Conservation (phyloP, 2,113 vertebrate genomes). For the Coracopsis vasa region DNA sequence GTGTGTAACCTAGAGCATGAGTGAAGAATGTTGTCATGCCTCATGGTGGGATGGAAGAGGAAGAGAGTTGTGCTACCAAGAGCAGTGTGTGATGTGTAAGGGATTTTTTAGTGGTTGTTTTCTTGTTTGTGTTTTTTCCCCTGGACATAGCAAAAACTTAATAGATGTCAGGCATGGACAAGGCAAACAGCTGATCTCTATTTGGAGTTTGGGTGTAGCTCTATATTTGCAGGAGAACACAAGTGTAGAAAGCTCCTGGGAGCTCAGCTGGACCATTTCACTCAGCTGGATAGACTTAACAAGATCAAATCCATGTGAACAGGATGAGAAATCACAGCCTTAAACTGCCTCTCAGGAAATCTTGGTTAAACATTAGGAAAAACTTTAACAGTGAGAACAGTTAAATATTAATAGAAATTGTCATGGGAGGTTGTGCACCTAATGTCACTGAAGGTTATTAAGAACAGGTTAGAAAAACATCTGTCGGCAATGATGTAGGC, state of each 20-base stretch:
- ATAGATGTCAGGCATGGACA: background rate
- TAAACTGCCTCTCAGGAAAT: background rate
- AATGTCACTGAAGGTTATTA: background rate
- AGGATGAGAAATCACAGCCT: background rate
- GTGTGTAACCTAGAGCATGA: background rate
- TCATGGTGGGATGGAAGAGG: background rate
- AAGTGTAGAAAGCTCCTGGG: background rate
- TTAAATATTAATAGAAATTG: background rate
- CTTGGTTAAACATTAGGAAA: background rate
- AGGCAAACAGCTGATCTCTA: background rate
- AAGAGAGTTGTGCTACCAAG: background rate
- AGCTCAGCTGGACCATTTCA: background rate
- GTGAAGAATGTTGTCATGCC: background rate
- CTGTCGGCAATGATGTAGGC: background rate
- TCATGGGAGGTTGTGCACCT: background rate
- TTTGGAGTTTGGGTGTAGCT: background rate
- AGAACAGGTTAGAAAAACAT: background rate
- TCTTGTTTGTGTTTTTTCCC: no score
- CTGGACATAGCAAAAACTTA: background rate
- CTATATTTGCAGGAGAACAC: background rate
- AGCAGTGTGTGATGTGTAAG: background rate
- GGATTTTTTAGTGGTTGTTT: background rate
- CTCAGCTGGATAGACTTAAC: background rate
- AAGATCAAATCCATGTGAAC: background rate
- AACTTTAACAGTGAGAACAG: background rate